Base-by-base conservation (phyloP, 1,140 invertebrate genomes). In the Euschistus heros region DNA sequence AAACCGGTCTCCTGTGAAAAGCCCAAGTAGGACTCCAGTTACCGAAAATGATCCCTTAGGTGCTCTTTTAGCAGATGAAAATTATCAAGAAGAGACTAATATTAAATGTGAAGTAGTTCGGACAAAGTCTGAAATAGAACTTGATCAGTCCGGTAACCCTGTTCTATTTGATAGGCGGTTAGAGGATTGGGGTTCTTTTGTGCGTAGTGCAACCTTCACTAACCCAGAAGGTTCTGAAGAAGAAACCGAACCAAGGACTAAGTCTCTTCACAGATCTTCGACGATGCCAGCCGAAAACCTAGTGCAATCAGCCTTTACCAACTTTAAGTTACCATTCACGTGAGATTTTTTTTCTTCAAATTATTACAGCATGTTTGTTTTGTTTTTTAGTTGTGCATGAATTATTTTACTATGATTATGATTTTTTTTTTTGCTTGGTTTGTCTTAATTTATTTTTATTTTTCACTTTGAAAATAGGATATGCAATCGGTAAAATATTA, bases 21-120 rank as follows among this genome's bases (percentile, higher is more conserved):
- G 79, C 72, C 80, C 81, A 47, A 68, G 85, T 20, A 79, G 90
- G 52, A 92, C 89, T 22, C 87, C 89, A 2, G 89, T 94, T 0
- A 89, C 91, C 2, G 84, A 91, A 73, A 93, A 93, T 74, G 92
- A 95, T 79, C 93, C 93, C 0, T 76, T 96, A 26, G 93, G 92
- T 13, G 89, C 91, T 27, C 78, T 93, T 47, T 79, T 71, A 61
- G 55, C 80, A n/a, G 27, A 27, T 15, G 57, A 66, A 62, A 52
- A 62, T 61, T 81, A 83, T 69, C 76, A 75, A 44, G 72, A 74
- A 65, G 73, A 71, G 55, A 65, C 52, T 15, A 63, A 68, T 47
- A 66, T 68, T 10, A 63, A 50, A 61, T 60, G 14, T 46, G 20
- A 62, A 18, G 59, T 70, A 27, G 52, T 65, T 14, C 22, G 69